A percentile compares a stretch with the other conserved stretches of the same genome.
Conservation (phyloP, 2,888 invertebrate genomes). For the Pyrocoelia pectoralis region DNA sequence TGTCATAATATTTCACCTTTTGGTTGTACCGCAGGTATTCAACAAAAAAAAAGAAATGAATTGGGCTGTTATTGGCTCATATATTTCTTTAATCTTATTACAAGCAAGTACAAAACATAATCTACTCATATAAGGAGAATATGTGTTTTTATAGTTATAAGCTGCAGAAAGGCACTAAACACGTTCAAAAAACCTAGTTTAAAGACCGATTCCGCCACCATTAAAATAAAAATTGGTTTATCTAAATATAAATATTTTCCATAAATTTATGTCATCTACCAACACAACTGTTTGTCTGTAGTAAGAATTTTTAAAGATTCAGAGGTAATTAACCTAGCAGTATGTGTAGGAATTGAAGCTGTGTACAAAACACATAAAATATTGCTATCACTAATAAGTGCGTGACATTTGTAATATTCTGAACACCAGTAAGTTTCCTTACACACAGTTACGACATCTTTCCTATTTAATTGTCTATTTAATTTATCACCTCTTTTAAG, state of each 20-base stretch:
- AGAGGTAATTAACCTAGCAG: slow-evolving; percentile 76
- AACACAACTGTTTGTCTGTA: slow-evolving; percentile 73
- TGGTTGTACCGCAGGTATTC: slow-evolving; percentile 54
- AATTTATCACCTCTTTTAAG: slow-evolving; percentile 16
- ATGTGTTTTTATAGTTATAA: no score
- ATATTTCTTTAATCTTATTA: slow-evolving; percentile 32
- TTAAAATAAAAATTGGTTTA: no score
- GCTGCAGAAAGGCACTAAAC: no score
- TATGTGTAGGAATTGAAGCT: slow-evolving; percentile 76
- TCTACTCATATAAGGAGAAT: background rate
- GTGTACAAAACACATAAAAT: slow-evolving; percentile 78
- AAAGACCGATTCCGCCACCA: no score
- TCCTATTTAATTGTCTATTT: slow-evolving; percentile 22
- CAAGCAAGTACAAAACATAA: background rate
- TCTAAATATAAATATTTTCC: background rate
- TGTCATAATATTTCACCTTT: slow-evolving; percentile 55
- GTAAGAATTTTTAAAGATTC: slow-evolving; percentile 70
- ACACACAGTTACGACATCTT: slow-evolving; percentile 50
- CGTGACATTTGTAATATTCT: slow-evolving; percentile 88
- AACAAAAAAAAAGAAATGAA: slow-evolving; percentile 50
- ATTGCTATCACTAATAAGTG: slow-evolving; percentile 70
- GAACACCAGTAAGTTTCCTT: slow-evolving; percentile 84
- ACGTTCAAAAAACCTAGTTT: no score
- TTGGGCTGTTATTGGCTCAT: slow-evolving; percentile 50
- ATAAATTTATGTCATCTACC: slow-evolving; percentile 61